Evolutionary conservation across 2,888 invertebrate genomes (phyloP), one percentile per base, ranked within the genome.

Genomic region (Lordiphosa andalusiaca): DNA sequence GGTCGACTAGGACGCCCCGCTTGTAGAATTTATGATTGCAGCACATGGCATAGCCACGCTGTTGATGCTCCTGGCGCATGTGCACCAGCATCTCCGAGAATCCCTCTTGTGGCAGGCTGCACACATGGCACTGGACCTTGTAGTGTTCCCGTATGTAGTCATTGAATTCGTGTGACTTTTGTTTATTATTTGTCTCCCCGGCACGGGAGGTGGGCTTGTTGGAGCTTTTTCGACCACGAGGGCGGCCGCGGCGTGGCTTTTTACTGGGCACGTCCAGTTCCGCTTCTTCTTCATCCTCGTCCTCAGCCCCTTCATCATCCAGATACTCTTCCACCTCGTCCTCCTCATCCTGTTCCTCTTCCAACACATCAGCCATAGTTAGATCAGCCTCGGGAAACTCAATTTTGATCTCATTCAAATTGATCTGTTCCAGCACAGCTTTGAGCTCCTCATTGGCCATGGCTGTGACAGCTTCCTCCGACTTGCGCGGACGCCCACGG

Each of bases 11-110:
- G 0, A 83, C 59, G 0, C 86, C 83, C 0, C 88, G 82, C 48
- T 87, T 86, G 9, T 69, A 75, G 9, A 86, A 87, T 63, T 88
- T 89, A 5, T 81, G 85, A 12, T 82, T 81, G 48, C 89, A 89
- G 48, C 89, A 89, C 12, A 76, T 57, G 0, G 85, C 81, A 63
- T 84, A 89, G 2, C 88, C 89, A 2, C 77, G 77, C 7, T 72
- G 73, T 30, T 86, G 81, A 57, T 88, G 88, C 40, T 72, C 73
- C 7, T 65, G 60, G 4, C 87, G 75, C 6, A 76, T 74, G 47
- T 88, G 88, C 3, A 64, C 38, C 9, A 83, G 66, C 25, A 87
- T 59, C 4, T 72, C 61, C 1, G 84, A 69, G 53, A 88, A 88
- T 12, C 83, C 83, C 0, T 66, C 69, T 53, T 85, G 61, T 3